Evolutionary conservation across 1,140 invertebrate species (phyloP), one percentile per base, ranked within the genome.

Genomic region (Pararge aegeria): DNA sequence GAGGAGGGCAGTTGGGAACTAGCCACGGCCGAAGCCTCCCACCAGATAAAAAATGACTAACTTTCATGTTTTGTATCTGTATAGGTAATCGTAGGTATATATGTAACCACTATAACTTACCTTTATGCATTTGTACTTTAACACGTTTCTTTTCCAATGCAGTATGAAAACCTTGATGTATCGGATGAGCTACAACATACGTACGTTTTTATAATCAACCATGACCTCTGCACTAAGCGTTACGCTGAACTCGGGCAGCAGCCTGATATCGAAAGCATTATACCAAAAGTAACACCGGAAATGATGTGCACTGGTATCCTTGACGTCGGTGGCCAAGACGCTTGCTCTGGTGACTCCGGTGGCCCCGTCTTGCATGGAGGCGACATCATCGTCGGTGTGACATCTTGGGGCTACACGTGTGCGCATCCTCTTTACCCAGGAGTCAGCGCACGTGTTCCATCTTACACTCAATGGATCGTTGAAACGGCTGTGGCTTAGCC

Each of bases 291-390:
- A 6, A 83, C 78, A 3, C 40, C 56, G 0, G 78, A 77, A 56
- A 83, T 83, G 80, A 75, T 80, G 50, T 80, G 78, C 51, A 69
- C 78, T 61, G 74, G 73, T 56, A 21, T 73, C 18, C 56, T 74
- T 7, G 70, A 72, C 40, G 55, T 77, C 6, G 79, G 70, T n/a
- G 73, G 76, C 2, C 57, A 57, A 5, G 75, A 93, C 69, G 94
- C 94, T 4, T 95, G 94, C 69, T 93, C 92, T 75, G 94, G 94
- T 2, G 94, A 94, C 69, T 93, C 93, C 51, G 94, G 94, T 1
- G 94, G 94, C 5, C 94, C 94, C 1, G 61, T 93, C 1, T 89
- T 92, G 7, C 12, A 34, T 3, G 9, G 12, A n/a, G 30, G 30
- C 30, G 30, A 34, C n/a, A 34, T 34, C 4, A 12, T 34, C 30